phyloP scores from a whole-genome alignment of 2,113 vertebrate genomes.

The Carlito syrichta region DNA sequence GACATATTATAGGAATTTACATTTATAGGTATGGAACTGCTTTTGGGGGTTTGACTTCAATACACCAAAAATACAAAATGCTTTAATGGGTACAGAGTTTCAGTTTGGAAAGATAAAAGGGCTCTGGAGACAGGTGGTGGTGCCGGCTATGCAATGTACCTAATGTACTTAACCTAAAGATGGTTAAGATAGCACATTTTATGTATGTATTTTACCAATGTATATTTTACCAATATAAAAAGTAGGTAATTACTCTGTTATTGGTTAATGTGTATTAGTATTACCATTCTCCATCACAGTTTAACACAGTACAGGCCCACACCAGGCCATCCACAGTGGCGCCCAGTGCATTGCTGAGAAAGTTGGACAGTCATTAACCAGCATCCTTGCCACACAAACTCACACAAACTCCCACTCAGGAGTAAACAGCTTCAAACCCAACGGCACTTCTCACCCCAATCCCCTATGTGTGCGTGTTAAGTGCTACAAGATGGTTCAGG shows the following conservation, averaged over 20 bases:
- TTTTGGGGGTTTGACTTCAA: neutral
- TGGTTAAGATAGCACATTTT: neutral
- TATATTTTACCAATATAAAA: neutral
- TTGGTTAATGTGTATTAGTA: fast-evolving
- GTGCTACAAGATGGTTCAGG: fast-evolving
- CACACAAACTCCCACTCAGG: fast-evolving
- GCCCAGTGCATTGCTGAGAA: fast-evolving
- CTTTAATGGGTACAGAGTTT: neutral
- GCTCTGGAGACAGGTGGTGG: neutral
- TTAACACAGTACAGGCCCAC: neutral
- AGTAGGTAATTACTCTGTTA: neutral
- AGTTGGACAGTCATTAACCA: too few species aligned
- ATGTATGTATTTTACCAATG: neutral
- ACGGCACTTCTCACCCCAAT: fast-evolving
- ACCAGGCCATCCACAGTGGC: neutral
- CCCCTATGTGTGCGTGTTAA: neutral
- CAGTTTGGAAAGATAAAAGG: neutral
- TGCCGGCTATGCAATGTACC: neutral
- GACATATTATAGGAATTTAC: neutral
- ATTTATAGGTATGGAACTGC: neutral
- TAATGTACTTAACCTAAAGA: neutral
- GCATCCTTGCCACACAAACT: neutral
- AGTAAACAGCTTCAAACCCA: neutral
- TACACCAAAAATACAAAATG: neutral
- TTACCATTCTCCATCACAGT: too few species aligned